These are phyloP conservation scores for Lithosia quadra DNA, from an alignment of 2,888 invertebrate species.

Conservation along the genomic window DNA sequence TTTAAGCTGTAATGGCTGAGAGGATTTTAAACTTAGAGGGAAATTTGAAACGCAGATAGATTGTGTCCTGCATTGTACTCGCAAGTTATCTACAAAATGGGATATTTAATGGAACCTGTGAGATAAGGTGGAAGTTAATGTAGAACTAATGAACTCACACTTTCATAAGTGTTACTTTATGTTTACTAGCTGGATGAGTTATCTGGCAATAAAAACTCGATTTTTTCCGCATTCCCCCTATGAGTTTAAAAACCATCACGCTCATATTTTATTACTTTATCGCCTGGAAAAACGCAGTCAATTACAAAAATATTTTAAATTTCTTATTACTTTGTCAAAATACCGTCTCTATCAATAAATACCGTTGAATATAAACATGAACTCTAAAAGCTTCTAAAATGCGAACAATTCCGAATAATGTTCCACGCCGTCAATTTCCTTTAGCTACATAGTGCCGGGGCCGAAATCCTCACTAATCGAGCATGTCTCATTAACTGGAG, in stretches of 20 bases:
- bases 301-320: too few relatives aligned
- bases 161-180: too few relatives aligned
- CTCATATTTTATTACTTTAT: too few relatives aligned
- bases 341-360: not conserved
- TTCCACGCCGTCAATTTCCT: conserved; percentile 27
- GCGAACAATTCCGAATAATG: conserved; percentile 5
- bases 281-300: too few relatives aligned
- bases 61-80: not conserved
- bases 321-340: not conserved
- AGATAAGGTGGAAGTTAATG: too few relatives aligned
- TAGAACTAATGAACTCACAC: too few relatives aligned
- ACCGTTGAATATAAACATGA: not conserved
- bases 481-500: conserved; percentile 66
- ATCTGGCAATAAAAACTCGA: too few relatives aligned
- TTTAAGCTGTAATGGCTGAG: not conserved
- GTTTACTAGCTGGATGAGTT: too few relatives aligned
- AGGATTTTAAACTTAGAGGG: not conserved
- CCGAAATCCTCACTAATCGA: conserved; percentile 63
- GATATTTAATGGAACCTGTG: too few relatives aligned
- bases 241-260: too few relatives aligned
- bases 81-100: too few relatives aligned
- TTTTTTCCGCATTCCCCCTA: too few relatives aligned
- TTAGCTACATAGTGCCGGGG: conserved; percentile 22
- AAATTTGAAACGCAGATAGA: not conserved
- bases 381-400: not conserved